Evolutionary conservation across 2,797 vertebrate species (phyloP).

Genomic region (Artibeus jamaicensis): DNA sequence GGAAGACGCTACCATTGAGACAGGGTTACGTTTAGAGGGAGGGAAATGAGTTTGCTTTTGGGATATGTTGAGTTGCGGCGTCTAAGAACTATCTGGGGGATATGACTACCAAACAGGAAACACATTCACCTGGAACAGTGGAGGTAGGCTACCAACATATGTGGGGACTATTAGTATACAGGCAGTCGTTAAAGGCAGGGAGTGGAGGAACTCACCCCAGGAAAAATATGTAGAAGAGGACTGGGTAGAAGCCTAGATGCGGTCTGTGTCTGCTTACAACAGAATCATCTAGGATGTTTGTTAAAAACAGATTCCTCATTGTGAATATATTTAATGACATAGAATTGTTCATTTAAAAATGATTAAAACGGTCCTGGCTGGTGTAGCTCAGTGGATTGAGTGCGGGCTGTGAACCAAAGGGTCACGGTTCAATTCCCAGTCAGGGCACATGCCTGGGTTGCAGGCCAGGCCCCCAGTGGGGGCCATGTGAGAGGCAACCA

Average conservation of each 20-base stretch:
- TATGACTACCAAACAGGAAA: conserved; percentile 24
- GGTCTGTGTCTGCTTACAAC: neutral
- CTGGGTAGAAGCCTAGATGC: neutral
- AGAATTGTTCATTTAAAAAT: neutral
- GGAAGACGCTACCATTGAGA: neutral
- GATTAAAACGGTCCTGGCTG: neutral
- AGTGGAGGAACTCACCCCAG: neutral
- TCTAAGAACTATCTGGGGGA: neutral
- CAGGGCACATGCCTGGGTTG: no score
- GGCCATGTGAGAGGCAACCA: no score
- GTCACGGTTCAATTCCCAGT: no score
- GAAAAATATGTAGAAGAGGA: neutral
- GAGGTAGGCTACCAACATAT: neutral
- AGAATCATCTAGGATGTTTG: neutral
- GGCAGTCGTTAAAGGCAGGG: neutral
- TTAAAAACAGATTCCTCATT: neutral
- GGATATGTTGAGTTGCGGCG: neutral
- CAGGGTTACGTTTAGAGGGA: neutral
- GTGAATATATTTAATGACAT: neutral
- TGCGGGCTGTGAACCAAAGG: no score
- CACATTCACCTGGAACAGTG: neutral
- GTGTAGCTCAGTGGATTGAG: no score
- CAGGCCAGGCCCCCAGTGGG: no score
- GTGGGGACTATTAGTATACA: neutral
- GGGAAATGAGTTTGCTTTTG: neutral